Base-by-base conservation (phyloP, 2,113 vertebrate genomes). In the Cisticola juncidis region DNA sequence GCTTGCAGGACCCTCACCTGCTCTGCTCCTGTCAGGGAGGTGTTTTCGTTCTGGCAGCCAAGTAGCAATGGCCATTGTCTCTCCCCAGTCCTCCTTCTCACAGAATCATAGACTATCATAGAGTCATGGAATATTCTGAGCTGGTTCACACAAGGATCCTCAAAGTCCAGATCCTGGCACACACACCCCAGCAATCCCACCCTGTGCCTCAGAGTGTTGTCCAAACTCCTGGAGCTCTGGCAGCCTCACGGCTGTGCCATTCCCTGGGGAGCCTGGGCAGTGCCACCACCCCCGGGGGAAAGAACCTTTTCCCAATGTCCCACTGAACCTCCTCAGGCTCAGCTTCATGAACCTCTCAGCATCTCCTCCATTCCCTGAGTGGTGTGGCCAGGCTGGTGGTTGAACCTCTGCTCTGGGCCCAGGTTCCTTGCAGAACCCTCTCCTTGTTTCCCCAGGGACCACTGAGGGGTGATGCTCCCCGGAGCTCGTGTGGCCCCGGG, bases 161-260 rank as follows among this genome's bases (percentile, higher is more conserved):
- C 5, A 6, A 40, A 40, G 17, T 47, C n/a, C 53, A 18, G 4
- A 24, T 12, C 16, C 35, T 2, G 6, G 15, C 20, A 40, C n/a
- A 45, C 7, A 45, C 29, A 5, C 7, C 14, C 12, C 25, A 50
- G 1, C 19, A 36, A 19, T 33, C 36, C 31, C 44, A 65, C 9
- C 26, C 23, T 22, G 17, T 35, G 10, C 29, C 20, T 47, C 16
- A 11, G 12, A 68, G 69, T 0, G 0, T 1, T 47, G 24, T 53
- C 16, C 78, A 53, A 68, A 68, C 1, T 1, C 20, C 61, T 31
- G 35, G 28, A 60, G 28, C 38, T 68, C n/a, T 74, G n/a, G 24
- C n/a, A 47, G 6, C 24, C 29, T 31, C 1, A 5, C 3, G 25
- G 21, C 17, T 0, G 0, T n/a, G 61, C 12, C 2, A 0, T 24